Base-by-base conservation (phyloP, 2,797 vertebrate species). In the Cossypha niveicapilla region DNA sequence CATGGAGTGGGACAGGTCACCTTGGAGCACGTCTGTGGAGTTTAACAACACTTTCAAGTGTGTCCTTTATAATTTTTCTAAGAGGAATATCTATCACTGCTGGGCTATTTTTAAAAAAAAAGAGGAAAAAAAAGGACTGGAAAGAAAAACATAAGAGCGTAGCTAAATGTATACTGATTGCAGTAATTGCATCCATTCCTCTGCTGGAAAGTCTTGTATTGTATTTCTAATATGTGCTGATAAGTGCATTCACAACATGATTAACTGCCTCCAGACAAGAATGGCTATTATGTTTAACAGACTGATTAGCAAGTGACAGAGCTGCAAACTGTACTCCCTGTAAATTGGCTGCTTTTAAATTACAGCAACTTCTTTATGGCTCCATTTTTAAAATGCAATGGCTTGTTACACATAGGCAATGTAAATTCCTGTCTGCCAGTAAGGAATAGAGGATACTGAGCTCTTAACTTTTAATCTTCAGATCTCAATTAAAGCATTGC, bases 221-320 rank as follows among this genome's bases (percentile, higher is more conserved):
- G 94, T 97, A 96, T 97, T 94, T 96, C 96, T 97, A 96, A 97
- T 95, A 95, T 34, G 84, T 35, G 24, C 96, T 96, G 97, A 97
- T 97, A 97, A 97, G 94, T 96, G 81, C 96, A 96, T 97, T 97
- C 96, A 96, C 92, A 97, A 97, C 84, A 96, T 97, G 97, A 97
- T 97, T 97, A 97, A 97, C 92, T 94, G 92, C 97, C 97, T 91
- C 61, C 85, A 97, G 97, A 97, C 97, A 95, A 94, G 97, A 96
- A 97, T 71, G 95, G 96, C 97, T 93, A 96, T 97, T 97, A 97
- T 89, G 94, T 97, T 97, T 96, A 97, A 96, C 97, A 97, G 96
- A 97, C 95, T 96, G 97, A 97, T 97, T 96, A 97, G 96, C 94
- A 94, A 97, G 94, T 93, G 95, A 96, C 92, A 87, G 92, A 87